Percentiles rank a stretch among this genome's conserved stretches.
These are phyloP conservation scores for Agrochola lychnidis DNA, from an alignment of 2,888 invertebrate species.

Conservation along the genomic window DNA sequence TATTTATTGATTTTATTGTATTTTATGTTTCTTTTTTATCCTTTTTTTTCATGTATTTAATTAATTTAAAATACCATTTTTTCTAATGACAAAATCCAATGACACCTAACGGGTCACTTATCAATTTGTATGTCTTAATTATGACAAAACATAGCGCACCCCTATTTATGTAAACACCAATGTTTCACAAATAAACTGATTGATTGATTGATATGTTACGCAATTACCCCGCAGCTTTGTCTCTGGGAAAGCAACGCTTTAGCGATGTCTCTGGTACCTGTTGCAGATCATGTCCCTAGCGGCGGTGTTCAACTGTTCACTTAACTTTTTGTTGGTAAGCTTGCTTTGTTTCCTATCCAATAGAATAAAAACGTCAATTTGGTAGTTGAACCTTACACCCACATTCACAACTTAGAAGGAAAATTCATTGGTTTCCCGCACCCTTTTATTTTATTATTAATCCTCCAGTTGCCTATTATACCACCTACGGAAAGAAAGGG, in stretches of 20 bases:
- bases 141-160: no score
- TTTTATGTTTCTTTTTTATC: no score
- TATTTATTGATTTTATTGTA: no score
- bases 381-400: not conserved
- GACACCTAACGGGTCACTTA: no score
- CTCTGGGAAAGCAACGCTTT: not conserved
- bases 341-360: not conserved
- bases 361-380: not conserved
- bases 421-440: not conserved
- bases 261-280: not conserved
- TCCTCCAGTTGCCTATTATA: not conserved
- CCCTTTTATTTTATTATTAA: slow-evolving; percentile 2
- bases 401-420: not conserved
- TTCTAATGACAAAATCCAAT: no score
- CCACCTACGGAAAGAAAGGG: not conserved
- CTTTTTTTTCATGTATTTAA: no score
- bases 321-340: not conserved
- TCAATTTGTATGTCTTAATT: no score
- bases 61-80: no score
- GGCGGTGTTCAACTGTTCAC: not conserved
- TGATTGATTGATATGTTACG: no score
- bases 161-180: no score
- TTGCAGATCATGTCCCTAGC: not conserved
- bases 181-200: no score
- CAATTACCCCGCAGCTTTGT: not conserved